phyloP scores from a whole-genome alignment of 2,113 vertebrate species.

The Bolborhynchus lineola region DNA sequence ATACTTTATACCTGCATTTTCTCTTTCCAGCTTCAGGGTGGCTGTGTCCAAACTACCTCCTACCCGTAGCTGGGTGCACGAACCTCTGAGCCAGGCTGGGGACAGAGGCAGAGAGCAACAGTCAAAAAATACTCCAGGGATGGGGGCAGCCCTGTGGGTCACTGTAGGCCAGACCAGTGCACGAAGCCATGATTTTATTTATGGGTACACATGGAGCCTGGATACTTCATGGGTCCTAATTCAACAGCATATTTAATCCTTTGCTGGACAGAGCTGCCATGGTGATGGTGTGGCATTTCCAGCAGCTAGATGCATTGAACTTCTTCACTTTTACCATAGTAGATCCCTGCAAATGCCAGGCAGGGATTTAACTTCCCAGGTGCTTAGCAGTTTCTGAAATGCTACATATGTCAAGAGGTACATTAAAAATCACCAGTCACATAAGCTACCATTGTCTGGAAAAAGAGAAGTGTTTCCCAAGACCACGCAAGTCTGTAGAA shows the following conservation, averaged over 20 bases:
- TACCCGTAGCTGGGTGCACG: background rate
- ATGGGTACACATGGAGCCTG: background rate
- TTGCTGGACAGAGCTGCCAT: background rate
- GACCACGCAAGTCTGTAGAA: conserved; percentile 19
- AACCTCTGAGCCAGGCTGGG: background rate
- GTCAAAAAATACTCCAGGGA: background rate
- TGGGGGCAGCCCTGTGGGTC: rapidly evolving
- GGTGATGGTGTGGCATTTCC: background rate
- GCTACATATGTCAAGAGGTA: background rate
- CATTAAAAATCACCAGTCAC: conserved; percentile 11
- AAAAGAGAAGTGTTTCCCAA: background rate
- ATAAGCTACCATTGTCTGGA: conserved; percentile 24
- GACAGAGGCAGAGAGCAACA: background rate
- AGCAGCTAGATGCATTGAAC: background rate
- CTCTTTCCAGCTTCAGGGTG: background rate
- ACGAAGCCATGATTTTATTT: background rate
- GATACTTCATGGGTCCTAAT: background rate
- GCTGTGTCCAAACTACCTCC: background rate
- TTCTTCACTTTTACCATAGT: background rate
- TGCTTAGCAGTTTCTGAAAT: conserved; percentile 26
- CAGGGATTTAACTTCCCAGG: background rate
- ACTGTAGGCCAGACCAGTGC: background rate
- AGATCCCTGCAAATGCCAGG: background rate
- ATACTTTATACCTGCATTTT: background rate
- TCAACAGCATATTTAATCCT: background rate